A percentile compares a stretch with the other conserved stretches of the same genome.
These are phyloP conservation scores for Adoxophyes honmai DNA, from an alignment of 1,140 invertebrate genomes.

Conservation along the genomic window DNA sequence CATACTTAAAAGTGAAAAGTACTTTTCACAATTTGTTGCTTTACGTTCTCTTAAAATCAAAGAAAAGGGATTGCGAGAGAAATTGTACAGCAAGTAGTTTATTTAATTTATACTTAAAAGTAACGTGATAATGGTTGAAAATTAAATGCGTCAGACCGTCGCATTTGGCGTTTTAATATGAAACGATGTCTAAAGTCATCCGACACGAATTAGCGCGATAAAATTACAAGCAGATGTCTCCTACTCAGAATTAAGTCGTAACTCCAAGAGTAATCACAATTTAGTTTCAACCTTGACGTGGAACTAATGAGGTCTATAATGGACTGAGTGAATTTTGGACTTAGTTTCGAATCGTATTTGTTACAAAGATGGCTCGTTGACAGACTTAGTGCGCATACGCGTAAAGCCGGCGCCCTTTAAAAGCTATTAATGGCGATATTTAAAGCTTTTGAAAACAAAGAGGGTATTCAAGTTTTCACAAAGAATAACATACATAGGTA, in stretches of 20 bases:
- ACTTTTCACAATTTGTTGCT: too few species aligned
- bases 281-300: background rate
- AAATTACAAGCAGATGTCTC: constrained; percentile 52
- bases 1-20: too few species aligned
- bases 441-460: background rate
- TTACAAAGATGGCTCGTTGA: background rate
- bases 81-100: too few species aligned
- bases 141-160: constrained; percentile 5
- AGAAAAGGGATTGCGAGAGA: too few species aligned
- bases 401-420: constrained; percentile 1
- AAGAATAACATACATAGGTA: too few species aligned
- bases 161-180: constrained; percentile 27
- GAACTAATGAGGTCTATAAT: too few species aligned
- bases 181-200: constrained; percentile 30
- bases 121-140: constrained; percentile 22
- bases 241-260: constrained; percentile 17
- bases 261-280: background rate
- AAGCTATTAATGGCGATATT: constrained; percentile 3
- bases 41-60: too few species aligned
- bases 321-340: too few species aligned
- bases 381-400: background rate
- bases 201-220: constrained; percentile 50
- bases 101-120: too few species aligned
- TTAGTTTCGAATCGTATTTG: background rate
- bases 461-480: too few species aligned